Conservation (phyloP, 2,888 invertebrate species). For the Masnerella sp. region DNA sequence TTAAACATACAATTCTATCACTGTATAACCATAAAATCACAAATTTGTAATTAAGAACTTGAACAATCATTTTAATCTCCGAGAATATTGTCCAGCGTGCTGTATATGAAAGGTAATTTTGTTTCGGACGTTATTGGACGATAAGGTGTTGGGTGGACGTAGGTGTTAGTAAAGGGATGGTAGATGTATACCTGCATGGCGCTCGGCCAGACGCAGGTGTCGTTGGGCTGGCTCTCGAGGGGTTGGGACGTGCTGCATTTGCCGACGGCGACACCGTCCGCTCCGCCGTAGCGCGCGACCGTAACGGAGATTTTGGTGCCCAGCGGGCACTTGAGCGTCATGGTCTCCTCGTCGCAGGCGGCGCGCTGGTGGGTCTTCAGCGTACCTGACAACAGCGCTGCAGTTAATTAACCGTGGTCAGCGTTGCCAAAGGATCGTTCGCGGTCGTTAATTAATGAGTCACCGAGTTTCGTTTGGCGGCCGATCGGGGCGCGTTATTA, state of each 20-base stretch:
- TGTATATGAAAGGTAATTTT: too few relatives aligned
- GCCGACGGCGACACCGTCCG: constrained; percentile 79
- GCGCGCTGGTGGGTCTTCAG: constrained; percentile 93
- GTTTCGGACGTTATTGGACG: too few relatives aligned
- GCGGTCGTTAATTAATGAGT: constrained; percentile 68
- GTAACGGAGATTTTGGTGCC: constrained; percentile 95
- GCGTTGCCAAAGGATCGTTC: constrained; percentile 59
- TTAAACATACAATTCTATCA: too few relatives aligned
- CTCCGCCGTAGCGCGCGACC: constrained; percentile 91
- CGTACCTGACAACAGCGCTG: constrained; percentile 94
- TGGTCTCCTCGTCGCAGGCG: constrained; percentile 93
- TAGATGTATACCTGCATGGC: constrained; percentile 91
- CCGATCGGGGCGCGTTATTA: constrained; percentile 50
- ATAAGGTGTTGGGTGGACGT: too few relatives aligned
- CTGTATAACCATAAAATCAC: too few relatives aligned
- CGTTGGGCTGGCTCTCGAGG: constrained; percentile 78
- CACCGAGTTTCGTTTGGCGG: constrained; percentile 61
- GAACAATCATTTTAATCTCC: too few relatives aligned
- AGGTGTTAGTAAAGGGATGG: too few relatives aligned
- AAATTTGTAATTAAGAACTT: too few relatives aligned
- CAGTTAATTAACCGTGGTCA: constrained; percentile 59
- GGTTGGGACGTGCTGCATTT: constrained; percentile 78
- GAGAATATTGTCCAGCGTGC: too few relatives aligned
- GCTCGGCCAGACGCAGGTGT: constrained; percentile 87
- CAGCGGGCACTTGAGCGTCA: constrained; percentile 91